Evolutionary conservation across 2,888 invertebrate species (phyloP).

Genomic region (Caenorhabditis sulstoni): DNA sequence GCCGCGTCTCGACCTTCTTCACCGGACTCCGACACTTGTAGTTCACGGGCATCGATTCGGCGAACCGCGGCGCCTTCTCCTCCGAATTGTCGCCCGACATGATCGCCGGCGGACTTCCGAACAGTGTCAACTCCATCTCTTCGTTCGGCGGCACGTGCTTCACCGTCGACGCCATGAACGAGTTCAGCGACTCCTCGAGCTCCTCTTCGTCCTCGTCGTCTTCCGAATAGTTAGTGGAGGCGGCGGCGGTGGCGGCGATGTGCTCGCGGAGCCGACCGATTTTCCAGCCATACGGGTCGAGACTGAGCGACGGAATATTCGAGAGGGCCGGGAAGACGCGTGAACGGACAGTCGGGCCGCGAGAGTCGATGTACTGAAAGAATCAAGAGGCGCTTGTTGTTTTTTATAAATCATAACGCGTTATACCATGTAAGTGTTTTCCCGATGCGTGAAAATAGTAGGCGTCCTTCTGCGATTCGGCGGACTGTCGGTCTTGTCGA

Average conservation of each 20-base stretch:
- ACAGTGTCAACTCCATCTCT: slow-evolving; percentile 66
- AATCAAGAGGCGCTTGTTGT: no score
- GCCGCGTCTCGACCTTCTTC: neutral
- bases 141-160: slow-evolving; percentile 27
- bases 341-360: slow-evolving; percentile 74
- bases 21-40: slow-evolving; percentile 23
- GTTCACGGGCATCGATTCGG: slow-evolving; percentile 49
- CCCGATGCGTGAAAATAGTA: slow-evolving; percentile 50
- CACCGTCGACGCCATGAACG: slow-evolving; percentile 52
- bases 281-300: slow-evolving; percentile 57
- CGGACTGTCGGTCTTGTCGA: slow-evolving; percentile 29
- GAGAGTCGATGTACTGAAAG: slow-evolving; percentile 78
- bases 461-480: slow-evolving; percentile 51
- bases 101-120: slow-evolving; percentile 71
- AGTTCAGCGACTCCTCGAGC: slow-evolving; percentile 18
- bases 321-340: slow-evolving; percentile 41
- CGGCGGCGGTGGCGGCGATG: slow-evolving; percentile 6
- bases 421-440: slow-evolving; percentile 57
- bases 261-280: slow-evolving; percentile 59
- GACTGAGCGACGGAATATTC: slow-evolving; percentile 21
- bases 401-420: neutral
- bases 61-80: slow-evolving; percentile 26
- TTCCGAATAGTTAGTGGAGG: slow-evolving; percentile 37
- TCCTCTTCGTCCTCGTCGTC: slow-evolving; percentile 7
- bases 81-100: slow-evolving; percentile 24